A percentile compares a stretch with the other conserved stretches of the same genome.
Evolutionary conservation across 1,140 invertebrate genomes (phyloP).

Genomic region (Heliconius congener): DNA sequence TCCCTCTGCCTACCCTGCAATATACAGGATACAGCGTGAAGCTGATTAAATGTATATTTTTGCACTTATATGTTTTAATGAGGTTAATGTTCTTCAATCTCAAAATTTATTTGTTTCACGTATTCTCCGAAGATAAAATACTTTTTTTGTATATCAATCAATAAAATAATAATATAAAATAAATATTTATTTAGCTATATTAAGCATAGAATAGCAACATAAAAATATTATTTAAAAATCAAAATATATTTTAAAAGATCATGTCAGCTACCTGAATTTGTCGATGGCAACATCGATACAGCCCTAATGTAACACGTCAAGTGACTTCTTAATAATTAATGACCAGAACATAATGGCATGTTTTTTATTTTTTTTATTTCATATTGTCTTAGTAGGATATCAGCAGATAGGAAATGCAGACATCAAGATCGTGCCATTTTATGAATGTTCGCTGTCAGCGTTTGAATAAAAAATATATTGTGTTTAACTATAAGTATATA

Average conservation of each 20-base stretch:
- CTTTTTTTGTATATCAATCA: no score
- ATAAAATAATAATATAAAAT: background rate
- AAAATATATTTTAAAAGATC: background rate
- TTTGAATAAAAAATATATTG: conserved; percentile 43
- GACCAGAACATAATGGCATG: conserved; percentile 62
- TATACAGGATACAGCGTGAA: no score
- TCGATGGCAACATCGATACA: conserved; percentile 41
- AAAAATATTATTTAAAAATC: background rate
- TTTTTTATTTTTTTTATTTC: conserved; percentile 47
- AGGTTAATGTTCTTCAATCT: background rate
- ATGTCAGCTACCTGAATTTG: conserved; percentile 42
- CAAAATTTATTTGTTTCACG: background rate
- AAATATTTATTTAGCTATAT: background rate
- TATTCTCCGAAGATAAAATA: no score
- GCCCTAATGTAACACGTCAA: conserved; percentile 39
- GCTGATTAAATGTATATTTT: background rate
- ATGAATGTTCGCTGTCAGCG: conserved; percentile 68
- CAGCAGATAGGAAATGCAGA: conserved; percentile 60
- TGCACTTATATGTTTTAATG: background rate
- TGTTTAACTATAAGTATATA: background rate
- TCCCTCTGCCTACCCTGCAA: no score
- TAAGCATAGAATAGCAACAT: background rate
- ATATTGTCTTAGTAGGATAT: conserved; percentile 34
- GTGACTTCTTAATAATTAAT: conserved; percentile 64
- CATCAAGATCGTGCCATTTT: conserved; percentile 67